phyloP scores from a whole-genome alignment of 2,888 invertebrate genomes.

The Dermolepida albohirtum region DNA sequence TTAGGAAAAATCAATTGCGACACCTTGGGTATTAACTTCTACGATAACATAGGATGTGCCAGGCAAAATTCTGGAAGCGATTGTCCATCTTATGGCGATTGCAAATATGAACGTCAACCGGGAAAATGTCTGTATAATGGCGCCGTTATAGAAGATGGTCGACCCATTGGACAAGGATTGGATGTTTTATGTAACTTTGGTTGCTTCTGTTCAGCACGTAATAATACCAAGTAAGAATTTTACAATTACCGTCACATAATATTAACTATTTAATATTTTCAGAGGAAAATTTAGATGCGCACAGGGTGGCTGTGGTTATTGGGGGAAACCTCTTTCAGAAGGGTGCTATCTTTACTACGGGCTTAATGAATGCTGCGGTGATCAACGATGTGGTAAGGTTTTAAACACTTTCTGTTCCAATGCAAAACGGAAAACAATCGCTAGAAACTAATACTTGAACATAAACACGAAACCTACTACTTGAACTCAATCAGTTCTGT shows the following conservation, averaged over 20 bases:
- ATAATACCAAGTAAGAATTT: slow-evolving; percentile 21
- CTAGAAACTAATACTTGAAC: no score
- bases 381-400: slow-evolving; percentile 8
- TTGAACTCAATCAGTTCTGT: no score
- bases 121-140: slow-evolving; percentile 40
- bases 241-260: slow-evolving; percentile 7
- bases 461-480: no score
- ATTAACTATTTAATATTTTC: neutral
- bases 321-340: neutral
- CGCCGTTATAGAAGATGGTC: slow-evolving; percentile 4
- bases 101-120: slow-evolving; percentile 28
- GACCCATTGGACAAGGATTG: neutral
- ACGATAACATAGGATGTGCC: slow-evolving; percentile 32
- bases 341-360: slow-evolving; percentile 20
- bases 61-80: slow-evolving; percentile 4
- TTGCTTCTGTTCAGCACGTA: slow-evolving; percentile 17
- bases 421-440: no score
- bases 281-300: slow-evolving; percentile 33
- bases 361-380: slow-evolving; percentile 30
- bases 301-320: slow-evolving; percentile 26
- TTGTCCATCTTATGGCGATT: slow-evolving; percentile 31
- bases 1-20: slow-evolving; percentile 27
- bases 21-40: slow-evolving; percentile 35
- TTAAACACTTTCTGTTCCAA: no score
- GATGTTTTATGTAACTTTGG: slow-evolving; percentile 32